Percentiles rank a stretch among this genome's conserved stretches.
phyloP scores from a whole-genome alignment of 2,113 vertebrate genomes.

The Spilogale gracilis region DNA sequence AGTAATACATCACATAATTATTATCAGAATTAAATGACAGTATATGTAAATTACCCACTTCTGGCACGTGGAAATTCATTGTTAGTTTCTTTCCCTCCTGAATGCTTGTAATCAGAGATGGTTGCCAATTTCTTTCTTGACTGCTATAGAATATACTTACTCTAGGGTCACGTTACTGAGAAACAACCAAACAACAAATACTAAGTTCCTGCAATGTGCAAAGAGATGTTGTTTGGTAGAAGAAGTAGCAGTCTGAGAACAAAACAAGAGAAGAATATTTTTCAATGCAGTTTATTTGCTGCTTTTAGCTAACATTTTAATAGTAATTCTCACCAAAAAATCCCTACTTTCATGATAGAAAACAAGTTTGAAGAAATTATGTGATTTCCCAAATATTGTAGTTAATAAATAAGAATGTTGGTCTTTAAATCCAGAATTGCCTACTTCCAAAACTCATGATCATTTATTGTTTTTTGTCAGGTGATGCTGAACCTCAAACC shows the following conservation, averaged over 20 bases:
- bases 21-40: neutral
- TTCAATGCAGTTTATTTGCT: neutral
- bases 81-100: neutral
- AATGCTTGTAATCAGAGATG: neutral
- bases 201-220: neutral
- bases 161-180: neutral
- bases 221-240: neutral
- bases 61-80: neutral
- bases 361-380: neutral
- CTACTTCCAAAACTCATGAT: neutral
- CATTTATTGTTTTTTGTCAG: neutral
- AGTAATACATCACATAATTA: neutral
- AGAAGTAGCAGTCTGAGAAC: neutral
- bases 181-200: neutral
- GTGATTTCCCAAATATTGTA: neutral
- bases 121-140: neutral
- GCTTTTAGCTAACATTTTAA: neutral
- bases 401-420: neutral
- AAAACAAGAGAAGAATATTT: neutral
- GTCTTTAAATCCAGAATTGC: neutral
- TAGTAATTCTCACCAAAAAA: neutral
- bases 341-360: neutral
- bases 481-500: neutral
- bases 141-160: neutral
- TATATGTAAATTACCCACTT: neutral